phyloP scores from a whole-genome alignment of 1,140 invertebrate species.

The Pectinophora gossypiella region DNA sequence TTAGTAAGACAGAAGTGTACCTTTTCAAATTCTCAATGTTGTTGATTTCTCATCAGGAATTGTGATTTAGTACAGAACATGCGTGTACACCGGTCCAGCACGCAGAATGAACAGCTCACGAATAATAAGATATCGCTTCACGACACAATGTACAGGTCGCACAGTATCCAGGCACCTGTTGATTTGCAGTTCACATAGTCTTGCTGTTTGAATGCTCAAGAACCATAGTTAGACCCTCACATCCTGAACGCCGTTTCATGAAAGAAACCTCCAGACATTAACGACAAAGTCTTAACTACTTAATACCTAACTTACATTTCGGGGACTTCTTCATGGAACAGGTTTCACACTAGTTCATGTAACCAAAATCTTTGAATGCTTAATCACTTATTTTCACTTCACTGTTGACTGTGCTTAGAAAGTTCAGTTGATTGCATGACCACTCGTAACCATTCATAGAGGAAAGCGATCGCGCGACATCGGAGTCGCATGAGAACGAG shows the following conservation, averaged over 20 bases:
- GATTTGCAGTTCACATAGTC: constrained; percentile 12
- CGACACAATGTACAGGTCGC: constrained; percentile 35
- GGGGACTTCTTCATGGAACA: neutral
- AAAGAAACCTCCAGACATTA: no score
- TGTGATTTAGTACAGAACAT: no score
- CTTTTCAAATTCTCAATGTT: no score
- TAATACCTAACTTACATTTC: neutral
- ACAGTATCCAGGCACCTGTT: constrained; percentile 29
- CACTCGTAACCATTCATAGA: constrained; percentile 44
- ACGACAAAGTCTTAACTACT: no score
- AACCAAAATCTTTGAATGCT: constrained; percentile 4
- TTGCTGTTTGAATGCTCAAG: no score
- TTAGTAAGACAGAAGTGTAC: no score
- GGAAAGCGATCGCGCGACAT: constrained; percentile 33
- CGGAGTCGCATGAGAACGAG: constrained; percentile 55
- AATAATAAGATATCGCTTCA: constrained; percentile 5
- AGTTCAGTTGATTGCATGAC: constrained; percentile 44
- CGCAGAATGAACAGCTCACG: constrained; percentile 15
- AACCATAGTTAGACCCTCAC: no score
- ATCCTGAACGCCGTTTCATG: neutral
- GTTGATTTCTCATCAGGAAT: no score
- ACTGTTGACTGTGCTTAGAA: constrained; percentile 18
- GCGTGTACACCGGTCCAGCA: no score
- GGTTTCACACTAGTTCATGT: neutral
- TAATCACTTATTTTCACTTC: neutral